Percentiles rank a stretch among this genome's conserved stretches.
Evolutionary conservation across 2,113 vertebrate genomes (phyloP).

Genomic region (Myxocyprinus asiaticus): DNA sequence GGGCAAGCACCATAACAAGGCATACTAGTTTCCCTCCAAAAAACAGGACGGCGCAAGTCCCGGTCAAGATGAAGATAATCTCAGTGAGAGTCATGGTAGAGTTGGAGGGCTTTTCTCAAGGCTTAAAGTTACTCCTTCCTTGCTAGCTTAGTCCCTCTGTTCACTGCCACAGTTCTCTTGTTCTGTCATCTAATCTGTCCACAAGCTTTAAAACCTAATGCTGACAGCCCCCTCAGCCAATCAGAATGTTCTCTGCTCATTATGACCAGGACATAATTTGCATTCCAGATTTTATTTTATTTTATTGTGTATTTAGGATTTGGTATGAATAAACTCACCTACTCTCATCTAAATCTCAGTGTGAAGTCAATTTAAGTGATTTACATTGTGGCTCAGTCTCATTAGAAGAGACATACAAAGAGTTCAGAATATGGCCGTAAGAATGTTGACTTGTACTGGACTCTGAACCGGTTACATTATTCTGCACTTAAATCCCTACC

Average conservation of each 20-base stretch:
- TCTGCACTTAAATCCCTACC: too few relatives aligned
- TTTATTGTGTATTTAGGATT: too few relatives aligned
- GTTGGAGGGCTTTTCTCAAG: not conserved
- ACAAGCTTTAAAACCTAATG: slow-evolving; percentile 34
- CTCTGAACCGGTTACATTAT: too few relatives aligned
- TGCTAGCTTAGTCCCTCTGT: slow-evolving; percentile 30
- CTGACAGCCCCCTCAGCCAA: slow-evolving; percentile 48
- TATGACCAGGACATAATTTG: not conserved
- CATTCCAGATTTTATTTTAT: too few relatives aligned
- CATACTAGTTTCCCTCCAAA: slow-evolving; percentile 70
- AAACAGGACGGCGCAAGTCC: slow-evolving; percentile 68
- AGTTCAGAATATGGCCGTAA: too few relatives aligned
- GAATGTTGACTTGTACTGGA: too few relatives aligned
- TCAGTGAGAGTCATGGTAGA: slow-evolving; percentile 67
- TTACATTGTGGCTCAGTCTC: too few relatives aligned
- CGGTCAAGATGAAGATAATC: slow-evolving; percentile 67
- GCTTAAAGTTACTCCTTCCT: slow-evolving; percentile 12
- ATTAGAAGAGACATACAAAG: too few relatives aligned
- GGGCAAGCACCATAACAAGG: slow-evolving; percentile 73
- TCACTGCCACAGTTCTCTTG: not conserved
- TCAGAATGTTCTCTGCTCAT: slow-evolving; percentile 28
- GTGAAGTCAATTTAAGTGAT: too few relatives aligned
- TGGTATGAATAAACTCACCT: too few relatives aligned
- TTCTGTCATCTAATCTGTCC: slow-evolving; percentile 40
- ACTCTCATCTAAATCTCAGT: too few relatives aligned